Evolutionary conservation across 2,888 invertebrate species (phyloP).

Genomic region (Napeogenes inachia): DNA sequence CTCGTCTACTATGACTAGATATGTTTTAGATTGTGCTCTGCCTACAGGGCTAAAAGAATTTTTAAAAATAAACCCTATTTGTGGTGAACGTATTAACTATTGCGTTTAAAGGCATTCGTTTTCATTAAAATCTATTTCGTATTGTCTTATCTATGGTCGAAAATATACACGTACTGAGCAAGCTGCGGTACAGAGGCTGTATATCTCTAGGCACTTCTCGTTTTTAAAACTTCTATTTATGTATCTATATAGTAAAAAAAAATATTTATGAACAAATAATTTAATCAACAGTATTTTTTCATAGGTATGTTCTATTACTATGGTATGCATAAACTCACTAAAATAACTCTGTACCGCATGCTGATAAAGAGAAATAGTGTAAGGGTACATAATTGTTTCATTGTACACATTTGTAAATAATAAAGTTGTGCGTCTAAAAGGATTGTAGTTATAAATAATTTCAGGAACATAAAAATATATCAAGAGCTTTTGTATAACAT

Average conservation of each 20-base stretch:
- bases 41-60: conserved; percentile 56
- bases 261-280: background rate
- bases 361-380: conserved; percentile 14
- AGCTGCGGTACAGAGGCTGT: conserved; percentile 15
- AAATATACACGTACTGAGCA: conserved; percentile 45
- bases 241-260: background rate
- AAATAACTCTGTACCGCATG: conserved; percentile 16
- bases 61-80: conserved; percentile 68
- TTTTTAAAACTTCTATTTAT: conserved; percentile 4
- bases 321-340: background rate
- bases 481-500: conserved; percentile 13
- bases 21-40: conserved; percentile 72
- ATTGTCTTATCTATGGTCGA: conserved; percentile 76
- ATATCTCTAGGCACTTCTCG: conserved; percentile 24
- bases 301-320: too few species aligned
- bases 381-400: conserved; percentile 18
- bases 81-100: conserved; percentile 69
- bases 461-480: conserved; percentile 9
- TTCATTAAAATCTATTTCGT: conserved; percentile 65
- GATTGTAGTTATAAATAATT: conserved; percentile 7
- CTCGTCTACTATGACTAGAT: conserved; percentile 73
- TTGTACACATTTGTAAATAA: conserved; percentile 6
- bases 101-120: conserved; percentile 71
- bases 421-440: conserved; percentile 23
- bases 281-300: too few species aligned